These are phyloP conservation scores for Triops longicaudatus DNA, from an alignment of 1,140 invertebrate genomes.

Conservation along the genomic window DNA sequence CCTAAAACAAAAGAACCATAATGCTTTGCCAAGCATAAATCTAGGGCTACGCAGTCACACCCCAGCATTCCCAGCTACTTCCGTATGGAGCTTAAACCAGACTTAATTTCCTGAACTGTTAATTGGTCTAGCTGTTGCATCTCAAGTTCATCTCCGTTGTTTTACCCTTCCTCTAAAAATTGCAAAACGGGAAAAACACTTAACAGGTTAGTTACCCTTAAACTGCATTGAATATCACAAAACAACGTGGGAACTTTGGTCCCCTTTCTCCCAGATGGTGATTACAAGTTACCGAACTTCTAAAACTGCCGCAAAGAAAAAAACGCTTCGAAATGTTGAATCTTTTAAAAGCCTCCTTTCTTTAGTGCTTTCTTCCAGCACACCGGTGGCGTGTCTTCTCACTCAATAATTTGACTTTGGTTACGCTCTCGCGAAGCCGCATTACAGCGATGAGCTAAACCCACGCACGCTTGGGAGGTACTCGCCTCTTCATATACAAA, in stretches of 20 bases:
- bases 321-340: neutral
- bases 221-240: neutral
- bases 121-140: neutral
- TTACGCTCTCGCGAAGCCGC: neutral
- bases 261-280: neutral
- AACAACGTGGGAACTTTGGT: neutral
- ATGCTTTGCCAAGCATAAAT: neutral
- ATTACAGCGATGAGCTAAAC: neutral
- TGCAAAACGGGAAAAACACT: neutral
- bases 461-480: neutral
- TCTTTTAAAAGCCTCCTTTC: neutral
- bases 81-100: neutral
- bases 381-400: neutral
- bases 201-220: constrained; percentile 3
- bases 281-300: neutral
- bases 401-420: constrained; percentile 6
- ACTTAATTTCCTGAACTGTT: neutral
- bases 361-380: neutral
- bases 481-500: constrained; percentile 5
- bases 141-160: neutral
- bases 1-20: neutral
- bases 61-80: neutral
- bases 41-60: neutral
- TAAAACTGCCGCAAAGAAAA: neutral
- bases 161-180: neutral